These are phyloP conservation scores for Thereva nobilitata DNA, from an alignment of 2,888 invertebrate species.

Conservation along the genomic window DNA sequence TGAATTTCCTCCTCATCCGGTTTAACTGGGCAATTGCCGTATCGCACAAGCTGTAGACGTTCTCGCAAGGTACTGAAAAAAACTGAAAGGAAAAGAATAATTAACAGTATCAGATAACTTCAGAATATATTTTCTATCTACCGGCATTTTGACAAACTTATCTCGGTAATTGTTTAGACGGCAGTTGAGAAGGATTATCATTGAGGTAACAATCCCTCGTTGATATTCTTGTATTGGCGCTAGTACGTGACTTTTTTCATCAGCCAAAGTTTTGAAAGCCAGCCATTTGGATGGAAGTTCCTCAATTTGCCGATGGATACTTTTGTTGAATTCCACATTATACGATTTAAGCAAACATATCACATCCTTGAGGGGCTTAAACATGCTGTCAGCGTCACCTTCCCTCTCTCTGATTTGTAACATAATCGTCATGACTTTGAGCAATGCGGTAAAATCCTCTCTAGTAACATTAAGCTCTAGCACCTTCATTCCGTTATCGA, in stretches of 20 bases:
- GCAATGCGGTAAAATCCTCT: slow-evolving; percentile 83
- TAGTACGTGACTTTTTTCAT: slow-evolving; percentile 81
- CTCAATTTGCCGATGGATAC: slow-evolving; percentile 74
- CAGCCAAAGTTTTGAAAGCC: slow-evolving; percentile 79
- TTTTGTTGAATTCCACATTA: slow-evolving; percentile 84
- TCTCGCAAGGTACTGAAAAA: slow-evolving; percentile 67
- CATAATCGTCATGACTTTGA: slow-evolving; percentile 82
- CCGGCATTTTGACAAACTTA: slow-evolving; percentile 21
- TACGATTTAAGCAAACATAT: slow-evolving; percentile 83
- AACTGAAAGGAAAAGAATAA: slow-evolving; percentile 54
- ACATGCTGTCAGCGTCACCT: slow-evolving; percentile 81
- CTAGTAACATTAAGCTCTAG: slow-evolving; percentile 74
- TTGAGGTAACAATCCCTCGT: slow-evolving; percentile 81
- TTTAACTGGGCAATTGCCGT: slow-evolving; percentile 68
- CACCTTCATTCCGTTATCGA: slow-evolving; percentile 72
- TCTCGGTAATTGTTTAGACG: slow-evolving; percentile 73
- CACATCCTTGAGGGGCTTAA: slow-evolving; percentile 84
- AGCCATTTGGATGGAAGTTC: slow-evolving; percentile 88
- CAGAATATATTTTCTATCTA: slow-evolving; percentile 66
- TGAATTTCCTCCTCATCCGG: slow-evolving; percentile 71
- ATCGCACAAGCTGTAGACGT: slow-evolving; percentile 73
- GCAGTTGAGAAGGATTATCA: slow-evolving; percentile 79
- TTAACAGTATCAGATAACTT: background rate
- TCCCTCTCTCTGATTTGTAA: slow-evolving; percentile 77
- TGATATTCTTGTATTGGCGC: slow-evolving; percentile 88